These are phyloP conservation scores for Aplodontia rufa DNA, from an alignment of 2,113 vertebrate genomes.

Conservation along the genomic window DNA sequence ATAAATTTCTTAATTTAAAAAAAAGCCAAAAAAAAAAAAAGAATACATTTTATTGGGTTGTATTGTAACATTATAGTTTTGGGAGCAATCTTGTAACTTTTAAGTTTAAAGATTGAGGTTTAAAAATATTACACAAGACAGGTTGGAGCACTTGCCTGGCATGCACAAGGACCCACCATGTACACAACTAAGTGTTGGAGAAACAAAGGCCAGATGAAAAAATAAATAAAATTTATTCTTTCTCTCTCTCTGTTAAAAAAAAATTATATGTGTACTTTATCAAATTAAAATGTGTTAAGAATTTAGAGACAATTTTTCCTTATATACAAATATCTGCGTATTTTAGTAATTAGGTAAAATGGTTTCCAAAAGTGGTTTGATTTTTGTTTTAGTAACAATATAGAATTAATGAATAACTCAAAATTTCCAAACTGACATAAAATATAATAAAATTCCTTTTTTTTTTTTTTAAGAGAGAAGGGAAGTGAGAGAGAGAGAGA, in stretches of 20 bases:
- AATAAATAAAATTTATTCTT: too few species aligned
- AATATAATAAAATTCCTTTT: neutral
- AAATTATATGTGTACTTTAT: too few species aligned
- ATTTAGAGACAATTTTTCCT: neutral
- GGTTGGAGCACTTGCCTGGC: too few species aligned
- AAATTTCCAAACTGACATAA: constrained; percentile 12
- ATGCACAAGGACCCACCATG: too few species aligned
- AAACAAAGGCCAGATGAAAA: too few species aligned
- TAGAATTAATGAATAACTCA: constrained; percentile 18
- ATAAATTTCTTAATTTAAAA: too few species aligned
- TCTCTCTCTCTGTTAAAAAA: too few species aligned
- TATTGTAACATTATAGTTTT: constrained; percentile 51
- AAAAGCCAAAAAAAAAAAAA: too few species aligned
- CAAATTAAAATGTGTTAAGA: neutral
- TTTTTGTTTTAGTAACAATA: neutral
- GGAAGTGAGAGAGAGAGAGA: too few species aligned
- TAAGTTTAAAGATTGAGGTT: constrained; percentile 36
- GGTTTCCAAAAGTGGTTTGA: neutral
- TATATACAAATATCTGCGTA: neutral
- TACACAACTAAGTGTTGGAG: too few species aligned
- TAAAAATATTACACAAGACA: constrained; percentile 10
- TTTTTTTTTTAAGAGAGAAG: too few species aligned
- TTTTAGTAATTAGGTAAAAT: constrained; percentile 22
- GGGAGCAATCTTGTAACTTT: neutral
- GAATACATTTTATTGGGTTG: constrained; percentile 13